Percentiles rank a stretch among this genome's conserved stretches.
These are phyloP conservation scores for Itoplectis maculator DNA, from an alignment of 2,888 invertebrate genomes.

Conservation along the genomic window DNA sequence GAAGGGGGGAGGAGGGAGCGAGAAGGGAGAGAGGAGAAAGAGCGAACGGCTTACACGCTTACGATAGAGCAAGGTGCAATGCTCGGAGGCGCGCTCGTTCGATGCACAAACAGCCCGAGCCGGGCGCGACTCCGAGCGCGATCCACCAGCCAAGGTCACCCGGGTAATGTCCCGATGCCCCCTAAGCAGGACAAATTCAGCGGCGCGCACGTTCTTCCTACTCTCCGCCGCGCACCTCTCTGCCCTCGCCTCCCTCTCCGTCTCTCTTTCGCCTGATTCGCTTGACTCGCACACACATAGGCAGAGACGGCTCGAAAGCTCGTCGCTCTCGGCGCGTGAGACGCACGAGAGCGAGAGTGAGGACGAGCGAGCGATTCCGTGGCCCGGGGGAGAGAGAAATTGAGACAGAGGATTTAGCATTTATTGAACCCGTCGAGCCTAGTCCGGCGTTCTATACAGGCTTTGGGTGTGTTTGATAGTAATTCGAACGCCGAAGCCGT, in stretches of 20 bases:
- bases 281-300: conserved; percentile 1
- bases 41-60: conserved; percentile 64
- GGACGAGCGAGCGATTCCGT: neutral
- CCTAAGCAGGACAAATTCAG: conserved; percentile 83
- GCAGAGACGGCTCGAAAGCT: conserved; percentile 5
- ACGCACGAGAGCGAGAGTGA: conserved; percentile 53
- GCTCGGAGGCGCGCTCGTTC: conserved; percentile 74
- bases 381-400: conserved; percentile 10
- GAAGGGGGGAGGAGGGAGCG: conserved; percentile 47
- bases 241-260: too few relatives aligned
- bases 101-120: conserved; percentile 81
- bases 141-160: conserved; percentile 83
- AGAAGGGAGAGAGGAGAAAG: conserved; percentile 67
- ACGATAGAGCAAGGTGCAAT: conserved; percentile 83
- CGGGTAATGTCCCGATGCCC: conserved; percentile 85
- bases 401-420: conserved; percentile 6
- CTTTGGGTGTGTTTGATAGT: neutral
- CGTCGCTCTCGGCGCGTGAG: conserved; percentile 35
- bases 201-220: conserved; percentile 62
- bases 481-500: neutral
- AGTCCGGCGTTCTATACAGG: neutral
- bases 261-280: neutral
- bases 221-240: conserved; percentile 24
- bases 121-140: conserved; percentile 68
- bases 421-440: neutral